phyloP scores from a whole-genome alignment of 2,797 vertebrate genomes.

The Poeciliopsis gracilis region DNA sequence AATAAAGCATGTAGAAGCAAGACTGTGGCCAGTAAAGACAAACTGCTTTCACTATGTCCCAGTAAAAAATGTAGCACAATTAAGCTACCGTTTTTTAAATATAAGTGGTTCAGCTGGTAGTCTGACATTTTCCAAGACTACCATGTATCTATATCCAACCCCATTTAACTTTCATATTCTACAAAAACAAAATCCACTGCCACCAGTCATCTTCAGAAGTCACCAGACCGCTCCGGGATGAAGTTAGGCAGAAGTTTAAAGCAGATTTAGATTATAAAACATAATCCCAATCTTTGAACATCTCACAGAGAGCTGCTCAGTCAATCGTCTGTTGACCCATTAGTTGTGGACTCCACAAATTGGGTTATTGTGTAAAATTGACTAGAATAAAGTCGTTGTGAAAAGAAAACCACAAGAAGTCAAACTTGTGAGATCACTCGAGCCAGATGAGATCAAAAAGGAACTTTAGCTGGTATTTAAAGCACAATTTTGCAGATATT shows the following conservation, averaged over 20 bases:
- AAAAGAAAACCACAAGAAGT: not conserved
- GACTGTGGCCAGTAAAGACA: not conserved
- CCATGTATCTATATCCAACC: not conserved
- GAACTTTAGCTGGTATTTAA: not conserved
- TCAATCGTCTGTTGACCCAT: not conserved
- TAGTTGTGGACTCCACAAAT: not conserved
- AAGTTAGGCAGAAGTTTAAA: not conserved
- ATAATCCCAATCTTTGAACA: not conserved
- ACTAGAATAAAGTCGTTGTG: not conserved
- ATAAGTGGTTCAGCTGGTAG: not conserved
- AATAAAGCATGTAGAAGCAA: not conserved
- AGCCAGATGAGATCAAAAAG: not conserved
- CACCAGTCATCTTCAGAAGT: not conserved
- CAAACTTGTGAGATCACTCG: not conserved
- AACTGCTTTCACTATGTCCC: too few relatives aligned
- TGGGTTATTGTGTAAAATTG: not conserved
- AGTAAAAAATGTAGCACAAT: not conserved
- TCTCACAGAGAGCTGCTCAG: not conserved
- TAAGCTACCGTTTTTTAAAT: not conserved
- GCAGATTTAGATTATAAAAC: not conserved
- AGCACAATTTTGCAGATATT: not conserved
- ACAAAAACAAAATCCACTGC: not conserved
- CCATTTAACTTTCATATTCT: not conserved
- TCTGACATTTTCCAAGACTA: not conserved
- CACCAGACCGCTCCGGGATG: not conserved